phyloP scores from a whole-genome alignment of 1,140 invertebrate genomes.

The Aethina tumida region DNA sequence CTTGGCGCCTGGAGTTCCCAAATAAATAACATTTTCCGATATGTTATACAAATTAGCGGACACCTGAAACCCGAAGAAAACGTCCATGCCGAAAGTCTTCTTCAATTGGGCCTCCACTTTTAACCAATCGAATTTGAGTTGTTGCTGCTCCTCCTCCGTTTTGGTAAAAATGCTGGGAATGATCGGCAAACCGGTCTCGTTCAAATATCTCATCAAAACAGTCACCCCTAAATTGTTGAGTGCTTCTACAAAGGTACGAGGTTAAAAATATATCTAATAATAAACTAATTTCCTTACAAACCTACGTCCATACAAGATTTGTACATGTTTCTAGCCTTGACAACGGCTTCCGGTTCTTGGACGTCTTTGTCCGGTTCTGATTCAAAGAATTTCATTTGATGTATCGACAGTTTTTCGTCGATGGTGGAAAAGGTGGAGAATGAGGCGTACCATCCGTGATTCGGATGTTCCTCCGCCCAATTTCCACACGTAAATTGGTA shows the following conservation, averaged over 20 bases:
- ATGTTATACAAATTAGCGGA: constrained; percentile 55
- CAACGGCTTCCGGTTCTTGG: constrained; percentile 18
- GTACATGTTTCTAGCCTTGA: constrained; percentile 19
- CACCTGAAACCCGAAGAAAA: constrained; percentile 59
- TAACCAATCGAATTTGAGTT: constrained; percentile 49
- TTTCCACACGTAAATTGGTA: constrained; percentile 57
- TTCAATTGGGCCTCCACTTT: constrained; percentile 51
- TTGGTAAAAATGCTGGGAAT: constrained; percentile 47
- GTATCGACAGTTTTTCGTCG: constrained; percentile 42
- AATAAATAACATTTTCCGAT: constrained; percentile 48
- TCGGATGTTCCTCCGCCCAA: constrained; percentile 58
- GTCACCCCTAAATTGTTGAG: constrained; percentile 48
- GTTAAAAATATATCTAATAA: constrained; percentile 5
- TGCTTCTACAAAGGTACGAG: constrained; percentile 40
- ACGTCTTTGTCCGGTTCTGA: neutral
- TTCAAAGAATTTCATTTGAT: no score
- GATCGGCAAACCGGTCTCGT: constrained; percentile 44
- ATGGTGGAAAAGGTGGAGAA: constrained; percentile 35
- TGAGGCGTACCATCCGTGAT: constrained; percentile 62
- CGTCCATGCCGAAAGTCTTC: constrained; percentile 49
- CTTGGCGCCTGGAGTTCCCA: constrained; percentile 49
- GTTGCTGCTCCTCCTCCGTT: constrained; percentile 33
- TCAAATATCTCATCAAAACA: constrained; percentile 47
- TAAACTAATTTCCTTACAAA: no score
- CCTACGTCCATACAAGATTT: constrained; percentile 27